Base-by-base conservation (phyloP, 2,113 vertebrate genomes). In the Tretioscincus oriximinensis region DNA sequence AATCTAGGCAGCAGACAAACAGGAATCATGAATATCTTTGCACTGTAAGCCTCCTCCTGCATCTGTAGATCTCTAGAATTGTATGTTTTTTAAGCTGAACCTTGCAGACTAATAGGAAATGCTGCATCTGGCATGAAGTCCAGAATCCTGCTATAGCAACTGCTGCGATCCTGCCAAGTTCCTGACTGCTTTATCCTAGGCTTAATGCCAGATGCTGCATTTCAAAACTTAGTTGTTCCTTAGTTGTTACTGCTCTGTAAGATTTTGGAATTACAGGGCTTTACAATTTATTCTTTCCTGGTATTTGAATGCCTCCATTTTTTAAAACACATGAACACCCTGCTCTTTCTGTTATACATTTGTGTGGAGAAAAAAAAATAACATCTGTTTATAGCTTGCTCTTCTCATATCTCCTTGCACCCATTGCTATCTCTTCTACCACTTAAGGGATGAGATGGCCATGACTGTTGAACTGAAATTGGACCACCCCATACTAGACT, bases 151-250 rank as follows among this genome's bases (percentile, higher is more conserved):
- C 54, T 58, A n/a, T 47, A 85, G 8, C 47, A 49, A 60, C 81
- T 74, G 10, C 41, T 73, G 66, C 54, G 82, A 20, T 81, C 82
- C 72, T 85, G 35, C 81, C 65, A 79, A 80, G 65, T 28, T 84
- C 49, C 78, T 68, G 51, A 21, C 0, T 0, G 61, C 31, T 74
- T 82, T 47, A 7, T 81, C 26, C 82, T 26, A 29, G 12, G 64
- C 1, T 24, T 78, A 11, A 9, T 85, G 76, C 73, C 78, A 88
- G 41, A 66, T 29, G 71, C 61, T 73, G 47, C 65, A 80, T 4
- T 1, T 73, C 79, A 78, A 77, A 20, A 64, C 73, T 80, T 58
- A 58, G 41, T n/a, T 84, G 66, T 61, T 70, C 54, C 68, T 80
- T 58, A 58, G 41, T n/a, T 84, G 66, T 61, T 70, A 68, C 24